phyloP scores from a whole-genome alignment of 2,888 invertebrate species.

The Andrena chrysosceles region DNA sequence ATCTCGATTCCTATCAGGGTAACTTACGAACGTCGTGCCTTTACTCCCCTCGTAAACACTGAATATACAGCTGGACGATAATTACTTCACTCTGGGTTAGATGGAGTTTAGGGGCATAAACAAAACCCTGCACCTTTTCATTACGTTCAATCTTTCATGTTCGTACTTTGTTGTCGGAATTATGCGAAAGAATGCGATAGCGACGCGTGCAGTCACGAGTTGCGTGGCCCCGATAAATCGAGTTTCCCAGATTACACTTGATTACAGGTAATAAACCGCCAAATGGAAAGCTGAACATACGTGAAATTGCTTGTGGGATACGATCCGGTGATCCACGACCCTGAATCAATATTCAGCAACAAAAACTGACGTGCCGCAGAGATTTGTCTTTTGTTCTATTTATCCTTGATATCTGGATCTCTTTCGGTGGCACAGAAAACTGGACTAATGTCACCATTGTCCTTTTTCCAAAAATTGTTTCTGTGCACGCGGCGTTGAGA shows the following conservation, averaged over 20 bases:
- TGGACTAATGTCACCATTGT: background rate
- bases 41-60: too few relatives aligned
- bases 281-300: constrained; percentile 22
- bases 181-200: background rate
- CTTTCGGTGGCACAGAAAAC: background rate
- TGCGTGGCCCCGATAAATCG: constrained; percentile 3
- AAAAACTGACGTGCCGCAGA: background rate
- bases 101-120: background rate
- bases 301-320: constrained; percentile 30
- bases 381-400: constrained; percentile 1
- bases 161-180: background rate
- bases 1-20: background rate
- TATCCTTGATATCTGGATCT: background rate
- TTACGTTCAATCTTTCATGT: background rate
- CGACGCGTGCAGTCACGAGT: background rate
- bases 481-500: background rate
- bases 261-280: constrained; percentile 11
- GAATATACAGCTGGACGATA: background rate
- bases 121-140: background rate
- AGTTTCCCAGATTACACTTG: constrained; percentile 18
- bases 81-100: background rate
- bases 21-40: background rate
- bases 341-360: constrained; percentile 12
- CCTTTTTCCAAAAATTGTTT: background rate
- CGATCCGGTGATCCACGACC: constrained; percentile 7